A percentile compares a stretch with the other conserved stretches of the same genome.
phyloP scores from a whole-genome alignment of 2,888 invertebrate species.

The Amblyjoppa proteus region DNA sequence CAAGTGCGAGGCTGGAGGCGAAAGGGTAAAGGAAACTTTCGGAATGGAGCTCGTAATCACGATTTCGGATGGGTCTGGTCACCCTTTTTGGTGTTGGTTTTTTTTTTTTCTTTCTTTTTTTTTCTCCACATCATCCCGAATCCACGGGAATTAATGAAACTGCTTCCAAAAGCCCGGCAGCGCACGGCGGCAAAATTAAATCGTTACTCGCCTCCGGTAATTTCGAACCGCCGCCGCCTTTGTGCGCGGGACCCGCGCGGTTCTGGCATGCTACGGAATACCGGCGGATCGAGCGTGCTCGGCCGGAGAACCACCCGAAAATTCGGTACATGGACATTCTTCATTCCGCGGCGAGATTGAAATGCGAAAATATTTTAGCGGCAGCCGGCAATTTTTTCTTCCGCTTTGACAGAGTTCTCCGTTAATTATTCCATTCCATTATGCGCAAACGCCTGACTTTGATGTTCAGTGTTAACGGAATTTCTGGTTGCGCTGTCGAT shows the following conservation, averaged over 20 bases:
- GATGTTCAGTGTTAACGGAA: background rate
- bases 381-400: background rate
- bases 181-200: constrained; percentile 70
- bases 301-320: background rate
- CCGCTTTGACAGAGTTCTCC: background rate
- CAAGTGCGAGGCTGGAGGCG: constrained; percentile 3
- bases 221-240: constrained; percentile 31
- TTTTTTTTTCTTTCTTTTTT: constrained; percentile 15
- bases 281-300: constrained; percentile 36
- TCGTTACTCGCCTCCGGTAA: constrained; percentile 58
- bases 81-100: constrained; percentile 23
- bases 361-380: constrained; percentile 9
- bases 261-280: constrained; percentile 41
- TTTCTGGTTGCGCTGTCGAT: too few species aligned
- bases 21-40: constrained; percentile 52
- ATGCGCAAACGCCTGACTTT: background rate
- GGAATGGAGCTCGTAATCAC: constrained; percentile 70
- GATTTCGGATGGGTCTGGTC: constrained; percentile 50
- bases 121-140: background rate
- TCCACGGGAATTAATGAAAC: background rate
- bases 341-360: constrained; percentile 44
- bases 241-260: constrained; percentile 9
- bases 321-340: constrained; percentile 47
- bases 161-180: background rate
- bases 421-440: background rate